Base-by-base conservation (phyloP, 2,113 vertebrate species). In the Tachysurus fulvidraco region DNA sequence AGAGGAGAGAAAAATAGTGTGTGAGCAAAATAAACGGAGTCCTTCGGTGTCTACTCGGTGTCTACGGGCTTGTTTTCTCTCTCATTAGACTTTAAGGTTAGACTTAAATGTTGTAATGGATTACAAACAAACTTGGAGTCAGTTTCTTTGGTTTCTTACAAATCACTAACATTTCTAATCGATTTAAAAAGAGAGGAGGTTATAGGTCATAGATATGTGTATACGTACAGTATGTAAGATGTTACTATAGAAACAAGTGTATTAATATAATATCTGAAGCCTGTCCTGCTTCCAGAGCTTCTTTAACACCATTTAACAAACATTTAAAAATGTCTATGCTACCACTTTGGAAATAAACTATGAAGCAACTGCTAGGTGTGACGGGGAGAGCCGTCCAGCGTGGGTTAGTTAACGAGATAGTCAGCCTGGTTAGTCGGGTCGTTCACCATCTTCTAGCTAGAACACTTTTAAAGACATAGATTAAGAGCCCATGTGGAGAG, bases 401-500 rank as follows among this genome's bases (percentile, higher is more conserved):
- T 65, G 25, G 1, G 3, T 65, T 65, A 65, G 13, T 67, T 17
- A 30, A 5, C 0, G 8, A 44, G 25, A 23, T 73, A 73, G 13
- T 14, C 60, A 25, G 23, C 60, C 16, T 17, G 23, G 11, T 23
- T 25, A 50, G 23, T 74, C 11, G 25, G 44, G 41, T 74, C 3
- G 0, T 44, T 25, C 50, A 1, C 21, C 13, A 8, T 44, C 30
- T 64, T 54, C 46, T 52, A 81, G 36, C 9, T 67, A 83, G 36
- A 73, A 7, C 78, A 81, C 57, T 76, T 85, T 71, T 46, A 92
- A 91, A 84, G 76, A 19, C n/a, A 83, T 91, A 89, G 87, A 93
- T 54, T 46, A 83, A 84, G 59, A 88, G 79, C 74, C 88, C 88
- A 87, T 85, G 83, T 67, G 86, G 86, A 91, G 83, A 86, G 0